Conservation (phyloP, 2,113 vertebrate genomes). For the Pachycephala philippinensis region DNA sequence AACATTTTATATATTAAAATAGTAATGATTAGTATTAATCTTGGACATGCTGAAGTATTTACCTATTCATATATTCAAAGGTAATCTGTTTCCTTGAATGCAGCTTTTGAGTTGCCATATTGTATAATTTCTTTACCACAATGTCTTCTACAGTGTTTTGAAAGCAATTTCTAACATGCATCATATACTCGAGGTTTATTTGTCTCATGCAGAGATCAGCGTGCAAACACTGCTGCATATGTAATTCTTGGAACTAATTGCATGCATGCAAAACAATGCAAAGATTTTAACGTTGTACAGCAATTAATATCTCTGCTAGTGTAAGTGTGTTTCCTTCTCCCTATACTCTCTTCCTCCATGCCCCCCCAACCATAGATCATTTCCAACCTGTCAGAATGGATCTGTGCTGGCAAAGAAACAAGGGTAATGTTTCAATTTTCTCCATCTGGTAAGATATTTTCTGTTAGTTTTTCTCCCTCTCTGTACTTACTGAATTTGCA, state of each 20-base stretch:
- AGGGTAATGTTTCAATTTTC: constrained; percentile 79
- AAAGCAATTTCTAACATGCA: constrained; percentile 65
- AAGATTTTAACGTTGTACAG: constrained; percentile 63
- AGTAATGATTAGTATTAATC: constrained; percentile 70
- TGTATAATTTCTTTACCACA: constrained; percentile 42
- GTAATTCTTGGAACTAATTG: constrained; percentile 64
- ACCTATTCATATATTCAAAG: constrained; percentile 62
- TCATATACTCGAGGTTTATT: constrained; percentile 52
- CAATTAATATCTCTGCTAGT: constrained; percentile 71
- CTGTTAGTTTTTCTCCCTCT: constrained; percentile 67
- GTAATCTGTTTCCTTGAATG: constrained; percentile 53
- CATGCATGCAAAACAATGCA: constrained; percentile 72
- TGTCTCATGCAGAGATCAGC: constrained; percentile 67
- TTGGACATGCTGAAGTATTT: constrained; percentile 62
- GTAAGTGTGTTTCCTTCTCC: constrained; percentile 62
- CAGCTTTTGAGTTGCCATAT: constrained; percentile 47
- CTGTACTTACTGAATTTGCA: constrained; percentile 71
- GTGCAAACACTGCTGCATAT: constrained; percentile 60
- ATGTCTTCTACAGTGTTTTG: constrained; percentile 50
- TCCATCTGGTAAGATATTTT: constrained; percentile 81
- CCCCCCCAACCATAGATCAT: constrained; percentile 70
- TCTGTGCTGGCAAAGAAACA: constrained; percentile 79
- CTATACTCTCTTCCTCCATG: background rate
- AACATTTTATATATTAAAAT: constrained; percentile 63
- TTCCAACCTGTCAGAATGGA: constrained; percentile 80